These are phyloP conservation scores for Xyrichtys novacula DNA, from an alignment of 2,797 vertebrate genomes.

Conservation along the genomic window DNA sequence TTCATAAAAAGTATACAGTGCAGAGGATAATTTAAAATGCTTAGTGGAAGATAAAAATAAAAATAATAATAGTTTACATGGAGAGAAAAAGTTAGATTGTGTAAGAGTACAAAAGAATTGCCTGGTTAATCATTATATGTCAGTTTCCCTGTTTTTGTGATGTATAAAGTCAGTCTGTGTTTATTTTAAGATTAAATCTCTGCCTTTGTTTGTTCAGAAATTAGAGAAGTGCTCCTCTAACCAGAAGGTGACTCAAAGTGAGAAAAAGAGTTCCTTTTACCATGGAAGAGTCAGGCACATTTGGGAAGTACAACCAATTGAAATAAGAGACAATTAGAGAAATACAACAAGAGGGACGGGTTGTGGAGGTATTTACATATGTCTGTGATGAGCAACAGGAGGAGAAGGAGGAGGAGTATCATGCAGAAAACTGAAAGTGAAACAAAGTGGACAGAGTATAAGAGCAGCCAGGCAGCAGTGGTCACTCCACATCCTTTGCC, in stretches of 20 bases:
- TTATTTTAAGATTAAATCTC: neutral
- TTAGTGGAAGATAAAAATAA: too few relatives aligned
- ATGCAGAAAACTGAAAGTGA: slow-evolving; percentile 6
- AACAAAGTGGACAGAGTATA: slow-evolving; percentile 20
- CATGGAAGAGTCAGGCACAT: neutral
- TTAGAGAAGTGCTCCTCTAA: too few relatives aligned
- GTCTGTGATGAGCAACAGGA: neutral
- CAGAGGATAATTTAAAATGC: neutral
- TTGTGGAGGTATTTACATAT: too few relatives aligned
- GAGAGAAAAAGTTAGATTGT: too few relatives aligned
- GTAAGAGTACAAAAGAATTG: neutral
- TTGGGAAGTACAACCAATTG: neutral
- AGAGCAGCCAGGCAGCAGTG: neutral
- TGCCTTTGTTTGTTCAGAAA: neutral
- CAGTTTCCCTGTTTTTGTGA: neutral
- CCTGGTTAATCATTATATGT: neutral
- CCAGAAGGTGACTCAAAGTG: slow-evolving; percentile 6
- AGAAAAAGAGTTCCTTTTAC: slow-evolving; percentile 6
- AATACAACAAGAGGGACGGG: neutral
- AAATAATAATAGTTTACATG: too few relatives aligned
- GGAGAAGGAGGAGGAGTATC: neutral
- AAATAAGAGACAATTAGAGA: neutral
- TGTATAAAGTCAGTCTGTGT: neutral
- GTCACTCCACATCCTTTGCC: slow-evolving; percentile 2
- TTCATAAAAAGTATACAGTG: too few relatives aligned